These are phyloP conservation scores for Drosophila persimilis DNA, from an alignment of 1,140 invertebrate genomes.

Conservation along the genomic window DNA sequence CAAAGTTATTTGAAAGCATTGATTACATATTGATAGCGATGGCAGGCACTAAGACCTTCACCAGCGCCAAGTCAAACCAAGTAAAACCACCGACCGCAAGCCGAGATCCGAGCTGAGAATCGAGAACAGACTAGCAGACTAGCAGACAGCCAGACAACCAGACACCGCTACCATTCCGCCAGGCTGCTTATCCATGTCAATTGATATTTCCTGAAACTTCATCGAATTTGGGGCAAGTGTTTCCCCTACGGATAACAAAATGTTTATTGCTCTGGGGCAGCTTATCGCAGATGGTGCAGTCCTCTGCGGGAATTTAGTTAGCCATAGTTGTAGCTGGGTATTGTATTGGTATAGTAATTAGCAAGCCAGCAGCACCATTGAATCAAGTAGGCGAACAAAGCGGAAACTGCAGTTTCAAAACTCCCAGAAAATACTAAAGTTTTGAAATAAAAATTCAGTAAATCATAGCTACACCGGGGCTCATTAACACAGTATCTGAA, in stretches of 20 bases:
- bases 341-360: neutral
- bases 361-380: no score
- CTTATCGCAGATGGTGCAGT: constrained; percentile 20
- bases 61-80: constrained; percentile 24
- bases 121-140: neutral
- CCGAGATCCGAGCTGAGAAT: constrained; percentile 5
- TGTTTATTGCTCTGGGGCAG: constrained; percentile 34
- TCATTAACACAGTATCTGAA: no score
- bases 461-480: no score
- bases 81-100: constrained; percentile 32
- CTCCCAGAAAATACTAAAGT: no score
- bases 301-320: no score
- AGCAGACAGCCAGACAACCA: constrained; percentile 7
- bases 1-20: constrained; percentile 76
- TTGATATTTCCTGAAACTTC: constrained; percentile 64
- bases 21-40: constrained; percentile 68
- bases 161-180: constrained; percentile 9
- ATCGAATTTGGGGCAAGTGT: constrained; percentile 18
- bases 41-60: constrained; percentile 17
- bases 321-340: neutral
- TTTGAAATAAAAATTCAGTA: constrained; percentile 12
- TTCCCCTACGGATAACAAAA: constrained; percentile 43
- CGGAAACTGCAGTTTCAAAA: no score
- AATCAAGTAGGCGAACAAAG: no score
- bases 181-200: constrained; percentile 25